These are phyloP conservation scores for Petaurus breviceps DNA, from an alignment of 2,113 vertebrate species.

Conservation along the genomic window DNA sequence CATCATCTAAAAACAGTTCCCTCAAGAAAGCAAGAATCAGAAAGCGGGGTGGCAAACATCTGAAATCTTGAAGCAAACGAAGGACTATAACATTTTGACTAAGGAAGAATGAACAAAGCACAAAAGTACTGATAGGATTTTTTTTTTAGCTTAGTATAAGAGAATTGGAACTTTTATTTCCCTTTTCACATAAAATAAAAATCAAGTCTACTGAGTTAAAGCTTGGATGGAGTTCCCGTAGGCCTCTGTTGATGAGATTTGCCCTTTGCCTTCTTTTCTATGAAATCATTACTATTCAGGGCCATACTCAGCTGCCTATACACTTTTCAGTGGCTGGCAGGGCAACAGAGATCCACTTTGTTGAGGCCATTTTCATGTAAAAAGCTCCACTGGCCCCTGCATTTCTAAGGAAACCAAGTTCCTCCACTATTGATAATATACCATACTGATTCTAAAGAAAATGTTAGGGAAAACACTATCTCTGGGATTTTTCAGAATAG, in stretches of 20 bases:
- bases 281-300: slow-evolving; percentile 71
- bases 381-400: background rate
- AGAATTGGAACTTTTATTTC: slow-evolving; percentile 35
- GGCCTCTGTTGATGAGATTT: background rate
- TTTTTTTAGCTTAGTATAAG: slow-evolving; percentile 20
- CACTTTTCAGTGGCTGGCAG: slow-evolving; percentile 27
- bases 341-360: slow-evolving; percentile 35
- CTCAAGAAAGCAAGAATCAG: slow-evolving; percentile 20
- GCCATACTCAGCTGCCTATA: slow-evolving; percentile 33
- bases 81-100: background rate
- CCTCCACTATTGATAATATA: slow-evolving; percentile 41
- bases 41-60: slow-evolving; percentile 2
- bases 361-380: slow-evolving; percentile 51
- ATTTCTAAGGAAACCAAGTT: slow-evolving; percentile 35
- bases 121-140: background rate
- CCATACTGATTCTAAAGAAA: background rate
- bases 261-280: slow-evolving; percentile 42
- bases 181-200: slow-evolving; percentile 46
- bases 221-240: slow-evolving; percentile 31
- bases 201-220: slow-evolving; percentile 25
- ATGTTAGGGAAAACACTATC: background rate
- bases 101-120: slow-evolving; percentile 21
- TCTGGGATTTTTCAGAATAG: background rate
- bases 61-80: slow-evolving; percentile 2
- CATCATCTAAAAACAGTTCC: background rate